Evolutionary conservation across 1,140 invertebrate species (phyloP).

Genomic region (Drosophila teissieri): DNA sequence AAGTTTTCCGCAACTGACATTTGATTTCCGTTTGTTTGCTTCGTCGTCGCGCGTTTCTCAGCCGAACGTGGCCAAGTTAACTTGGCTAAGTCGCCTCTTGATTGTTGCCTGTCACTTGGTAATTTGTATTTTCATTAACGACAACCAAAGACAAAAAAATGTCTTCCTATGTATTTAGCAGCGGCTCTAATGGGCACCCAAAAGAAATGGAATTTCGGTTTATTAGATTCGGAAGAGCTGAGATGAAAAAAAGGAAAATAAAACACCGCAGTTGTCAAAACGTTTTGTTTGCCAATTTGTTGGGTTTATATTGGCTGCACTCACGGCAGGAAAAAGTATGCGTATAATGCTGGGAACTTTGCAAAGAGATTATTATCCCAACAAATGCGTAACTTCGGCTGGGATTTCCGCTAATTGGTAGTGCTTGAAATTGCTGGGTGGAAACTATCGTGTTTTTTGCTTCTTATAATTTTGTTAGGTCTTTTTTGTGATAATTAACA

Average conservation of each 20-base stretch:
- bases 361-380: conserved; percentile 5
- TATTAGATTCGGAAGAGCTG: neutral
- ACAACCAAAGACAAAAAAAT: conserved; percentile 4
- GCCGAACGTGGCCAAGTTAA: neutral
- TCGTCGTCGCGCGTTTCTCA: conserved; percentile 13
- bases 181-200: conserved; percentile 6
- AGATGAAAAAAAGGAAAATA: neutral
- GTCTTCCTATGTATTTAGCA: conserved; percentile 47
- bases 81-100: conserved; percentile 18
- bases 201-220: conserved; percentile 19
- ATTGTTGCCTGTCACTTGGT: conserved; percentile 42
- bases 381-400: conserved; percentile 21
- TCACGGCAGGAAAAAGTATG: conserved; percentile 23
- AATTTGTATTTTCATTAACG: conserved; percentile 52
- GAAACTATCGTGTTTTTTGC: conserved; percentile 4
- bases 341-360: conserved; percentile 25
- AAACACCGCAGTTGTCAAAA: conserved; percentile 20
- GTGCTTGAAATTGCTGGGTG: conserved; percentile 11
- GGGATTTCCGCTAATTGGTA: conserved; percentile 5
- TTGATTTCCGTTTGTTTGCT: conserved; percentile 63
- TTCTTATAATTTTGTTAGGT: neutral
- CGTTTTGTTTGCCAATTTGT: conserved; percentile 42
- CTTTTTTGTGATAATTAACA: too few species aligned
- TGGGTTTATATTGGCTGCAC: conserved; percentile 15
- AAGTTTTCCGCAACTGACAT: conserved; percentile 74